Evolutionary conservation across 2,113 vertebrate genomes (phyloP).

Genomic region (Hyla sarda): DNA sequence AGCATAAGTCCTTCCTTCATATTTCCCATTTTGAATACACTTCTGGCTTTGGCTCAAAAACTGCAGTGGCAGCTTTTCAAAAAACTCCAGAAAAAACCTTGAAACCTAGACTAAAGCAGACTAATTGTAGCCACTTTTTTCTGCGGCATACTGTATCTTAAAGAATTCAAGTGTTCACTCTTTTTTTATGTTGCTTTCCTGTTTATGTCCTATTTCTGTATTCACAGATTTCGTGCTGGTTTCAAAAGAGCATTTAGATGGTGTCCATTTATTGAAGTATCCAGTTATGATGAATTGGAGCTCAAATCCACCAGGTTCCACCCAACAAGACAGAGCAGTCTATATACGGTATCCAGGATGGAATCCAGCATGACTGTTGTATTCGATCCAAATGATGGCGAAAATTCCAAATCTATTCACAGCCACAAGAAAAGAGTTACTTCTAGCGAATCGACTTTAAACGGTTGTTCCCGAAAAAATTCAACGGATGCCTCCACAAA

Average conservation of each 20-base stretch:
- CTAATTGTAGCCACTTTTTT: no score
- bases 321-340: slow-evolving; percentile 87
- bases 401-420: slow-evolving; percentile 60
- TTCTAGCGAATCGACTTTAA: slow-evolving; percentile 68
- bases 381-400: slow-evolving; percentile 73
- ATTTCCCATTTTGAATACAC: no score
- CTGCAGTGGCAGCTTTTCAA: no score
- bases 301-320: slow-evolving; percentile 83
- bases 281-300: slow-evolving; percentile 89
- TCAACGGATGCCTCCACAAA: slow-evolving; percentile 68
- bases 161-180: no score
- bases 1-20: no score
- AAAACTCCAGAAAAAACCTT: no score
- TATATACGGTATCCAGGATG: slow-evolving; percentile 89
- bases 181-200: neutral
- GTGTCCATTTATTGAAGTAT: slow-evolving; percentile 93
- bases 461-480: slow-evolving; percentile 65
- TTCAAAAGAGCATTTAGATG: slow-evolving; percentile 93
- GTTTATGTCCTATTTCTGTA: slow-evolving; percentile 1
- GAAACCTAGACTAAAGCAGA: no score
- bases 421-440: slow-evolving; percentile 74
- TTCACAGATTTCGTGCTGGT: slow-evolving; percentile 89
- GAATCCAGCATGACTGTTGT: slow-evolving; percentile 85
- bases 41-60: no score
- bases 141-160: no score